These are phyloP conservation scores for Epinotia ramella DNA, from an alignment of 2,888 invertebrate genomes.

Conservation along the genomic window DNA sequence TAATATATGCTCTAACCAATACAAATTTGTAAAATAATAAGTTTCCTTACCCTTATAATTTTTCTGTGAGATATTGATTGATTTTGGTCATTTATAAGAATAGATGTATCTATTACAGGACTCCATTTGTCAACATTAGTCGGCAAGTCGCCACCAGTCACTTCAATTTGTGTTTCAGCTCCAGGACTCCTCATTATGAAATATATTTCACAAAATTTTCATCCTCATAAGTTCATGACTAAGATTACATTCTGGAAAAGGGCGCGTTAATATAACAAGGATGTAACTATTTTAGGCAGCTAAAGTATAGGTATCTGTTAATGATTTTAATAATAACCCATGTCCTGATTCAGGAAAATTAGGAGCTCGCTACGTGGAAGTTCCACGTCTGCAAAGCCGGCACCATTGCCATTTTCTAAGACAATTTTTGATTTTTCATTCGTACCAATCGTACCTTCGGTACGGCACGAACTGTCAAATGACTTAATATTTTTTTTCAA, in stretches of 20 bases:
- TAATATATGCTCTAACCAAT: not conserved
- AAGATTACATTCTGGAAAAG: conserved; percentile 18
- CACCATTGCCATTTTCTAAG: conserved; percentile 49
- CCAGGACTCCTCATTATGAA: conserved; percentile 48
- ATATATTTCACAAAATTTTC: conserved; percentile 25
- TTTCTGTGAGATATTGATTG: conserved; percentile 69
- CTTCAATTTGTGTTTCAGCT: conserved; percentile 51
- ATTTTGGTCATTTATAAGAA: conserved; percentile 49
- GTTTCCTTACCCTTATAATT: conserved; percentile 69
- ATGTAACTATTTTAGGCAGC: conserved; percentile 5
- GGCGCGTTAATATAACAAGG: conserved; percentile 21
- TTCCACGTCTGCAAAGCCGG: conserved; percentile 56
- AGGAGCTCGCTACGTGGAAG: conserved; percentile 36
- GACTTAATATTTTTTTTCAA: not conserved
- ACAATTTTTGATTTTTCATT: conserved; percentile 37
- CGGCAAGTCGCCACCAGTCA: conserved; percentile 47
- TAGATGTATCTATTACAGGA: conserved; percentile 48
- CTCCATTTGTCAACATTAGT: conserved; percentile 53
- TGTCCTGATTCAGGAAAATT: conserved; percentile 27
- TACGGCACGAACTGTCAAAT: conserved; percentile 34
- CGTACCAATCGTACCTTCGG: conserved; percentile 25
- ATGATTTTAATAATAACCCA: conserved; percentile 15
- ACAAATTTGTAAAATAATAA: conserved; percentile 5
- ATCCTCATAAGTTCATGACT: conserved; percentile 29
- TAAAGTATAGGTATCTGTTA: not conserved